phyloP scores from a whole-genome alignment of 37 sponge, comb jelly and placozoan genomes.

The Axinella damicornis region DNA sequence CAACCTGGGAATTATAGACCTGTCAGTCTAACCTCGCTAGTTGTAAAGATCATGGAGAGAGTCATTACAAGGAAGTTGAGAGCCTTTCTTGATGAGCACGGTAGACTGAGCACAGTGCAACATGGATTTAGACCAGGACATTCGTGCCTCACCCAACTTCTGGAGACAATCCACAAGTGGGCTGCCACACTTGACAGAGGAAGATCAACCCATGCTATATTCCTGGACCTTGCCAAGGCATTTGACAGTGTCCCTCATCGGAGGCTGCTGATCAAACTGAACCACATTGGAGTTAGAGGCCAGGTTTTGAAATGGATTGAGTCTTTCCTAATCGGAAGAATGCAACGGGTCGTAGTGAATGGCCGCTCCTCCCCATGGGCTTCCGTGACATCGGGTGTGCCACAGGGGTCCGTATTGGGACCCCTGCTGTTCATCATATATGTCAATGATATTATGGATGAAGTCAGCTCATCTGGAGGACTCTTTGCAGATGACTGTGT shows the following conservation, averaged over 20 bases:
- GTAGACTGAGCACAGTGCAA: conserved; percentile 7
- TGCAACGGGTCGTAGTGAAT: conserved; percentile 33
- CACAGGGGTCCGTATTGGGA: conserved; percentile 59
- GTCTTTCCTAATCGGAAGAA: conserved; percentile 17
- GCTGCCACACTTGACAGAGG: conserved; percentile 24
- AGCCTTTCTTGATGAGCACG: not conserved
- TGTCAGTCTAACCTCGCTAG: conserved; percentile 25
- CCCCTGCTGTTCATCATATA: conserved; percentile 52
- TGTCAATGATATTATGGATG: conserved; percentile 18
- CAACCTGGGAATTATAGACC: conserved; percentile 54
- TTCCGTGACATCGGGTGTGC: conserved; percentile 39
- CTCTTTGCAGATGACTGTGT: conserved; percentile 13
- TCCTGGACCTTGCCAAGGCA: conserved; percentile 41
- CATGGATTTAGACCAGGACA: conserved; percentile 26
- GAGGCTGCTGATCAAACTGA: conserved; percentile 30
- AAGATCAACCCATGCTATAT: conserved; percentile 30
- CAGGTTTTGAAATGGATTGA: conserved; percentile 27
- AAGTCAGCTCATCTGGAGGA: not conserved
- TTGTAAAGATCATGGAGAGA: conserved; percentile 40
- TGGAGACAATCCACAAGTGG: conserved; percentile 41
- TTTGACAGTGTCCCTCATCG: conserved; percentile 45
- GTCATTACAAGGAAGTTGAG: conserved; percentile 7
- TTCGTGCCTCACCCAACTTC: conserved; percentile 45
- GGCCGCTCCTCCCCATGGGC: conserved; percentile 34
- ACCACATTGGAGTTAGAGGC: conserved; percentile 38